These are phyloP conservation scores for Cherax destructor DNA, from an alignment of 1,140 invertebrate species.

Conservation along the genomic window DNA sequence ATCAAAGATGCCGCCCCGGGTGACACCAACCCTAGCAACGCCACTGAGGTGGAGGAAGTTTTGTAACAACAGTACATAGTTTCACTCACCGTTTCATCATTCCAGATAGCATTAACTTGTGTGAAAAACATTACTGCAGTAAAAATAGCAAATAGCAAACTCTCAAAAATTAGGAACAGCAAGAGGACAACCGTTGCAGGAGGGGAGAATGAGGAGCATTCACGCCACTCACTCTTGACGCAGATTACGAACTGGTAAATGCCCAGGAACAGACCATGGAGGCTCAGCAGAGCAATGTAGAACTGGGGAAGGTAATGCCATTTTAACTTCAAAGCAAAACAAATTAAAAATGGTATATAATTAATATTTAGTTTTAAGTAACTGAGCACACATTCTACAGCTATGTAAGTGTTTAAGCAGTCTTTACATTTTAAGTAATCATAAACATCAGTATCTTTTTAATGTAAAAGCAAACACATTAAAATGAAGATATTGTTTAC, in stretches of 20 bases:
- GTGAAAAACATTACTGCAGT: constrained; percentile 98
- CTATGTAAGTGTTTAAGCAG: not conserved
- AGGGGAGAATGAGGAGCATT: constrained; percentile 93
- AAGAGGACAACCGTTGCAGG: constrained; percentile 96
- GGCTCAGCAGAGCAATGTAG: constrained; percentile 96
- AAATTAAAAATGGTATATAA: not conserved
- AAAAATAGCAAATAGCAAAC: constrained; percentile 97
- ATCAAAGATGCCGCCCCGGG: too few relatives aligned
- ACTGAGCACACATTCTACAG: not conserved
- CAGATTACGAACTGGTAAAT: constrained; percentile 96
- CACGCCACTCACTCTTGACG: constrained; percentile 95
- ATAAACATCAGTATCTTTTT: too few relatives aligned
- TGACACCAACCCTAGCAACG: too few relatives aligned
- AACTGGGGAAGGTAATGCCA: constrained; percentile 83
- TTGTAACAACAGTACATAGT: not conserved
- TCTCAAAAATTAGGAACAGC: constrained; percentile 97
- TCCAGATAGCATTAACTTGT: constrained; percentile 98
- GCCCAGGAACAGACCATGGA: constrained; percentile 94
- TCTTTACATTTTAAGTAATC: too few relatives aligned
- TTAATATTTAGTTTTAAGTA: not conserved
- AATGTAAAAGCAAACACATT: too few relatives aligned
- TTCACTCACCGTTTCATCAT: constrained; percentile 94
- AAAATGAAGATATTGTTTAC: too few relatives aligned
- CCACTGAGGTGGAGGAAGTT: too few relatives aligned
- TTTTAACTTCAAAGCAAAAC: not conserved